Base-by-base conservation (phyloP, 1,140 invertebrate genomes). In the Contarinia nasturtii region DNA sequence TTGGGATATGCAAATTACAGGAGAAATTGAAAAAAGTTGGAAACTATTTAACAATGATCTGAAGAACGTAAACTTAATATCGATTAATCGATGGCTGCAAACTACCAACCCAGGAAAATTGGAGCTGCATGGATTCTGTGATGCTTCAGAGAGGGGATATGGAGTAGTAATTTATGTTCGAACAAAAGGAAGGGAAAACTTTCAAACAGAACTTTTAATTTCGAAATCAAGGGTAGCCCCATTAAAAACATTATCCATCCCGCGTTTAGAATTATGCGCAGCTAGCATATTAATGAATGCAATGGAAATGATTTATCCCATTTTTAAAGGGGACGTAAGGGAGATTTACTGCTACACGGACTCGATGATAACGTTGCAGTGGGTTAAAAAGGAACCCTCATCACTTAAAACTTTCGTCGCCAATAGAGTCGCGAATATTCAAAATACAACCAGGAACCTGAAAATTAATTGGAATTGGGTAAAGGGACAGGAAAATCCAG, bases 171-270 rank as follows among this genome's bases (percentile, higher is more conserved):
- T 54, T 17, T 58, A 55, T 48, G n/a, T n/a, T n/a, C n/a, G n/a
- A n/a, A n/a, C n/a, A n/a, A n/a, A n/a, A n/a, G n/a, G n/a, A n/a
- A n/a, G n/a, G n/a, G n/a, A n/a, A n/a, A n/a, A n/a, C n/a, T n/a
- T n/a, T n/a, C n/a, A n/a, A n/a, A n/a, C n/a, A n/a, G n/a, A n/a
- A n/a, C n/a, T n/a, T n/a, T n/a, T n/a, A n/a, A n/a, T n/a, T n/a
- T n/a, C 60, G 1, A 67, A 66, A 54, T 55, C 58, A 7, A 54
- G 50, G 41, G 60, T 68, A 8, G 60, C 65, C 10, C 64, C 65
- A 10, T 27, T 66, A 10, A 63, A 67, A 52, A 40, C 45, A 36
- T 36, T 57, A 8, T 52, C 58, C 5, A 48, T 67, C 11, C 62
- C 58, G 8, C 45, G 58, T 27, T 49, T 66, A 8, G 63, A 65